These are phyloP conservation scores for Elysia chlorotica DNA, from an alignment of 1,140 invertebrate genomes.

Conservation along the genomic window DNA sequence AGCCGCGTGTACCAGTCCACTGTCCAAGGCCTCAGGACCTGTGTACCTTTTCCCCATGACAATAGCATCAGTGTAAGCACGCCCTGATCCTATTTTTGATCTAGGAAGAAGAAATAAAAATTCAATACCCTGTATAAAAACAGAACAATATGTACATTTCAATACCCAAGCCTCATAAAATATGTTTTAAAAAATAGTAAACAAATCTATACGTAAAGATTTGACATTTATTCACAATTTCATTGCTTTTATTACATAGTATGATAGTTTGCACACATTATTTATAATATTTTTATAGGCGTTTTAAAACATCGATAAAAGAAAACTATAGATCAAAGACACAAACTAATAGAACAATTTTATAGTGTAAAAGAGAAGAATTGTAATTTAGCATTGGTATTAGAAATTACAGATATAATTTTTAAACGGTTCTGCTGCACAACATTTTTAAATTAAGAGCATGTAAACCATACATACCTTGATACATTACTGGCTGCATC, in stretches of 20 bases:
- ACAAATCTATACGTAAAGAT: neutral
- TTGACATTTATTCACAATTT: no score
- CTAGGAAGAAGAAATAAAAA: neutral
- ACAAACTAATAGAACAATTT: no score
- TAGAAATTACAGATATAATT: no score
- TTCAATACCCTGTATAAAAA: neutral
- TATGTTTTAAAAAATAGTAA: neutral
- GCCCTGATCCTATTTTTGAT: neutral
- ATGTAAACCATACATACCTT: no score
- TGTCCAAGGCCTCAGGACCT: neutral
- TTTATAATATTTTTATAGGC: neutral
- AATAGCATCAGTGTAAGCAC: neutral
- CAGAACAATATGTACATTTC: neutral
- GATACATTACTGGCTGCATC: no score
- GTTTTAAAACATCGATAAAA: neutral
- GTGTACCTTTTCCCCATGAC: neutral
- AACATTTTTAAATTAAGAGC: no score
- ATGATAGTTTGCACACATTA: neutral
- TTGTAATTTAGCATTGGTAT: no score
- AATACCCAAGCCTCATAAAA: neutral
- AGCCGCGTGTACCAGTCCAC: neutral
- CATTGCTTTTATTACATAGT: neutral
- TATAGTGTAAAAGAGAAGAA: no score
- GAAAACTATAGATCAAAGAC: neutral
- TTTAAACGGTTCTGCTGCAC: no score